phyloP scores from a whole-genome alignment of 1,140 invertebrate species.

The Sycophaga agraensis region DNA sequence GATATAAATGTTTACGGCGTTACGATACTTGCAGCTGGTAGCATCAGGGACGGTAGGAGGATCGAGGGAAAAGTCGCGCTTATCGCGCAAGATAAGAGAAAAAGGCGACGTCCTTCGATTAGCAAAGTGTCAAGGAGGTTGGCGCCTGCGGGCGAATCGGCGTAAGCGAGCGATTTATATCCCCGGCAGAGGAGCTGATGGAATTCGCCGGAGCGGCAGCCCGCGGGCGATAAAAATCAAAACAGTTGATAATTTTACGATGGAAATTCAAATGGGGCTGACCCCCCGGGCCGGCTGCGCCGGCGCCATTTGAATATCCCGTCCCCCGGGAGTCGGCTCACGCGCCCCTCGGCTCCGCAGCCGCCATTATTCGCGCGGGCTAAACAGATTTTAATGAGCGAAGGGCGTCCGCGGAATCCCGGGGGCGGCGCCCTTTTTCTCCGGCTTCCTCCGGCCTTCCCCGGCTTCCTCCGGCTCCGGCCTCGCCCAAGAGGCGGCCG shows the following conservation, averaged over 20 bases:
- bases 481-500: too few relatives aligned
- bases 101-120: too few relatives aligned
- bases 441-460: too few relatives aligned
- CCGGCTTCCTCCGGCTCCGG: conserved; percentile 4
- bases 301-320: too few relatives aligned
- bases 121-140: too few relatives aligned
- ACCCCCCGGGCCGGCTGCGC: neutral
- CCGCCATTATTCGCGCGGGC: conserved; percentile 30
- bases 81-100: too few relatives aligned
- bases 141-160: too few relatives aligned
- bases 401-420: conserved; percentile 38
- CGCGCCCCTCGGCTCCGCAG: conserved; percentile 3
- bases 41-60: too few relatives aligned
- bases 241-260: conserved; percentile 32
- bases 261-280: conserved; percentile 23
- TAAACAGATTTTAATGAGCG: conserved; percentile 47
- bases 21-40: too few relatives aligned
- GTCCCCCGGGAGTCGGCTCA: neutral
- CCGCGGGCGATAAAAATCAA: conserved; percentile 26
- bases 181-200: neutral
- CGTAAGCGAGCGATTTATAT: too few relatives aligned
- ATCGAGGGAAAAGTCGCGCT: too few relatives aligned
- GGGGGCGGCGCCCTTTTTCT: conserved; percentile 26
- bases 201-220: neutral
- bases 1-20: too few relatives aligned